A percentile compares a stretch with the other conserved stretches of the same genome.
Evolutionary conservation across 2,888 invertebrate genomes (phyloP).

Genomic region (Baccha elongata): DNA sequence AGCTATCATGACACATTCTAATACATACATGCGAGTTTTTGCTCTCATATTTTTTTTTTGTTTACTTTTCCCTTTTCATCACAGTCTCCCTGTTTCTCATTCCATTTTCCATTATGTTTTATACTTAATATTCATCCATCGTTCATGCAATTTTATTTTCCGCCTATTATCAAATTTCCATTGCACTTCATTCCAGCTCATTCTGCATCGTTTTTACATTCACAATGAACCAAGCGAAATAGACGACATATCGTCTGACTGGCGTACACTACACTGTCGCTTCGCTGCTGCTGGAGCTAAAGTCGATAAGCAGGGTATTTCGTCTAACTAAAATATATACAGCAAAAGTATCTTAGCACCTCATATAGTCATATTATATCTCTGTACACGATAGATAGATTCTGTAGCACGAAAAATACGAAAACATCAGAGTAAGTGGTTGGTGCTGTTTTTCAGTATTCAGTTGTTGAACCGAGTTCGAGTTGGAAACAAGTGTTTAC

Average conservation of each 20-base stretch:
- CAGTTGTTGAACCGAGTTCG: slow-evolving; percentile 68
- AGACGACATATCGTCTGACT: slow-evolving; percentile 61
- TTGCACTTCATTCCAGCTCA: slow-evolving; percentile 45
- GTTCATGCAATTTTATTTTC: slow-evolving; percentile 65
- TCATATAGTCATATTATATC: background rate
- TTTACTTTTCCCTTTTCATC: slow-evolving; percentile 55
- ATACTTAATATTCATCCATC: slow-evolving; percentile 20
- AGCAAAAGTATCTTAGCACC: slow-evolving; percentile 32
- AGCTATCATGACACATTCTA: slow-evolving; percentile 26
- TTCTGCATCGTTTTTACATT: slow-evolving; percentile 20
- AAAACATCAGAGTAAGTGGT: slow-evolving; percentile 27
- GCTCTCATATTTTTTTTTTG: slow-evolving; percentile 49
- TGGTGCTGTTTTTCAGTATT: slow-evolving; percentile 68
- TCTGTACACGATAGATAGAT: slow-evolving; percentile 28
- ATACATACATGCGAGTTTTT: background rate
- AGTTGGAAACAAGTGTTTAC: slow-evolving; percentile 45
- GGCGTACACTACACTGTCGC: background rate
- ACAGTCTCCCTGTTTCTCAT: slow-evolving; percentile 21
- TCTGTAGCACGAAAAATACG: slow-evolving; percentile 16
- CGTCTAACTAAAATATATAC: slow-evolving; percentile 17
- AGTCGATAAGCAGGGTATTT: slow-evolving; percentile 24
- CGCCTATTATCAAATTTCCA: slow-evolving; percentile 63
- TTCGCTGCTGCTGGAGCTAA: slow-evolving; percentile 2
- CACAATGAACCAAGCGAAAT: slow-evolving; percentile 22
- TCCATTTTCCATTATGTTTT: slow-evolving; percentile 15